A percentile compares a stretch with the other conserved stretches of the same genome.
These are phyloP conservation scores for Amorpha juglandis DNA, from an alignment of 2,888 invertebrate genomes.

Conservation along the genomic window DNA sequence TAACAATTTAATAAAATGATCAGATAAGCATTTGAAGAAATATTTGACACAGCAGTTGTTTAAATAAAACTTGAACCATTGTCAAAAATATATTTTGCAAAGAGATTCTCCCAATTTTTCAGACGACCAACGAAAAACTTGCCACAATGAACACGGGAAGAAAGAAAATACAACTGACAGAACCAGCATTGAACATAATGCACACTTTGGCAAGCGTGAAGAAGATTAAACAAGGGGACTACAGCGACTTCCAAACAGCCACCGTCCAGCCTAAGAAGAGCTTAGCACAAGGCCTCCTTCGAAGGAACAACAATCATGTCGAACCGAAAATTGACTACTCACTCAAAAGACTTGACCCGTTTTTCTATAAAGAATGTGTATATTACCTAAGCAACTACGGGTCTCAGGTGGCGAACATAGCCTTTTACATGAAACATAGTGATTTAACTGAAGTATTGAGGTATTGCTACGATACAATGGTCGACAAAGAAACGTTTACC, in stretches of 20 bases:
- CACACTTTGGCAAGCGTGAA: slow-evolving; percentile 84
- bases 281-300: slow-evolving; percentile 74
- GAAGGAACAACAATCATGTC: slow-evolving; percentile 63
- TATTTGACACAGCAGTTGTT: no score
- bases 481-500: slow-evolving; percentile 88
- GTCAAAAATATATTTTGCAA: not conserved
- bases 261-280: slow-evolving; percentile 65
- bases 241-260: slow-evolving; percentile 78
- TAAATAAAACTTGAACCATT: no score
- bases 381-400: slow-evolving; percentile 93
- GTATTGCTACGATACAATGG: slow-evolving; percentile 87
- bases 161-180: slow-evolving; percentile 78
- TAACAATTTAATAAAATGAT: no score
- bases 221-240: slow-evolving; percentile 83
- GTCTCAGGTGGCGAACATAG: slow-evolving; percentile 88
- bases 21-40: no score
- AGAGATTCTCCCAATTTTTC: slow-evolving; percentile 34
- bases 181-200: slow-evolving; percentile 85
- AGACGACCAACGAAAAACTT: slow-evolving; percentile 76
- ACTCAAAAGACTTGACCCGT: slow-evolving; percentile 76
- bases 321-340: slow-evolving; percentile 67
- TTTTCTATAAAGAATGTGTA: slow-evolving; percentile 90
- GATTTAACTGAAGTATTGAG: slow-evolving; percentile 87
- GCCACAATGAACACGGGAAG: slow-evolving; percentile 71
- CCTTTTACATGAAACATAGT: slow-evolving; percentile 90